These are phyloP conservation scores for Salpingus planirostris DNA, from an alignment of 2,888 invertebrate genomes.

Conservation along the genomic window DNA sequence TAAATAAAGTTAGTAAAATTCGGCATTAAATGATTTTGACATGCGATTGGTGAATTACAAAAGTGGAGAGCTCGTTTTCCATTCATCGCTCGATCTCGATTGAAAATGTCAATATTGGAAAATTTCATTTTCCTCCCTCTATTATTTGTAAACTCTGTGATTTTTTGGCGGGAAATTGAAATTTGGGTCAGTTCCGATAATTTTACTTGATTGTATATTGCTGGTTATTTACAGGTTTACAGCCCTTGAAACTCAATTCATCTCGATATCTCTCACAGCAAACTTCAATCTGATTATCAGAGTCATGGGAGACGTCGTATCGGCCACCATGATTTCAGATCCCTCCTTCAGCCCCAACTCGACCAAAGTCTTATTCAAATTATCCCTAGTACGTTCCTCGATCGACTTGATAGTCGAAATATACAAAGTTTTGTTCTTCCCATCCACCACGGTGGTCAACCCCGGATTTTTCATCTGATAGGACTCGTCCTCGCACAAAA, in stretches of 20 bases:
- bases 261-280: slow-evolving; percentile 40
- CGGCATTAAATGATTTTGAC: no score
- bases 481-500: slow-evolving; percentile 63
- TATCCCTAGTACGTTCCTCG: slow-evolving; percentile 79
- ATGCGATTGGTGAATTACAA: no score
- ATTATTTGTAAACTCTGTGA: no score
- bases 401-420: slow-evolving; percentile 88
- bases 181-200: no score
- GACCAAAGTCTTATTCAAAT: slow-evolving; percentile 75
- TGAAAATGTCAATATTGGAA: no score
- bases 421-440: slow-evolving; percentile 85
- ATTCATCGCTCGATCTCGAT: no score
- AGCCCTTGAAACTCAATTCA: no score
- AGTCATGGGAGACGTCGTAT: slow-evolving; percentile 80
- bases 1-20: no score
- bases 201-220: no score
- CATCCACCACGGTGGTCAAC: slow-evolving; percentile 70
- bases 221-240: slow-evolving; percentile 1
- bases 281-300: slow-evolving; percentile 68
- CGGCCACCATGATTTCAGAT: slow-evolving; percentile 82
- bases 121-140: no score
- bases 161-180: no score
- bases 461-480: slow-evolving; percentile 92
- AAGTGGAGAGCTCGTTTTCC: no score
- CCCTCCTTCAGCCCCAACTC: slow-evolving; percentile 82